Evolutionary conservation across 1,140 invertebrate species (phyloP), one percentile per base, ranked within the genome.

Genomic region (Cherax destructor): DNA sequence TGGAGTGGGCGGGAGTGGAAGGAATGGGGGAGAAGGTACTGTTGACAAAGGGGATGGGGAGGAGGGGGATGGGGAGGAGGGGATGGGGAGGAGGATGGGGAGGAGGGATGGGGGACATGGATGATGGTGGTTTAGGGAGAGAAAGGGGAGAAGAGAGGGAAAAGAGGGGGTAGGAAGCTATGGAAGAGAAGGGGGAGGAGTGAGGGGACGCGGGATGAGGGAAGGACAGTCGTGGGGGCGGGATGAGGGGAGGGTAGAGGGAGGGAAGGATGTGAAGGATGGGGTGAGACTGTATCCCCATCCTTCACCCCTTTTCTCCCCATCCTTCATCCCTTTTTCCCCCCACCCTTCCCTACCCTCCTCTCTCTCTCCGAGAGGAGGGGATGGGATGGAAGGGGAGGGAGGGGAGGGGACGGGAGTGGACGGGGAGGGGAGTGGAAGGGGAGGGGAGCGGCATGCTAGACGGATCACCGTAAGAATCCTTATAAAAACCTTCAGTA

Each of bases 401-500:
- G 59, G n/a, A 24, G 24, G 11, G 59, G 49, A 9, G 24, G 21
- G 81, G 21, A 4, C 4, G 21, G 10, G 4, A 24, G 69, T 4
- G 69, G 4, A 4, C 4, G 10, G 4, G 59, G 59, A 69, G 65
- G 7, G 24, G 24, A 41, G 59, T 41, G 13, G 6, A 30, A 16
- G 30, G 30, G 18, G 1, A 24, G 56, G 56, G 24, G 59, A 11
- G 56, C 59, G 69, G 56, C 59, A 59, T 83, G 59, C 81, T 83
- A 83, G 81, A 83, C 81, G 81, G 81, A 83, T 83, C 81, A 83
- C 81, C 81, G 81, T 83, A 83, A 83, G 81, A 83, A 83, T 83
- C 59, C 81, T 83, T 52, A 69, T 83, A 83, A 83, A 83, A 83
- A 83, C 56, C 13, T 3, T 18, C 59, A 83, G 30, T 83, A 83